phyloP scores from a whole-genome alignment of 2,888 invertebrate genomes.

The Mesorhabditis spiculigera region DNA sequence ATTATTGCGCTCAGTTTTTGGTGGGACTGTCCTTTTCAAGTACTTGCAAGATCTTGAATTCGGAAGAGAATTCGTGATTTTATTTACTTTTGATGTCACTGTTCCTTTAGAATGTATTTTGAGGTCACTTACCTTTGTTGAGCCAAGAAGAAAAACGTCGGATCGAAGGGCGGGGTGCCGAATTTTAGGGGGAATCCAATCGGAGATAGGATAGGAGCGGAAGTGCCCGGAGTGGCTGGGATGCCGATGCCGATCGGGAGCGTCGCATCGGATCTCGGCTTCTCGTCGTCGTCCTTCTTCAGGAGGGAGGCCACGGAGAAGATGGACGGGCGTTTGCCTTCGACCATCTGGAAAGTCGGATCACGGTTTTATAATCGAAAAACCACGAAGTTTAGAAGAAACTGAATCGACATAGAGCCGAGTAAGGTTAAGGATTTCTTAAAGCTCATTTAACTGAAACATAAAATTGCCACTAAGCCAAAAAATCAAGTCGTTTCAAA shows the following conservation, averaged over 20 bases:
- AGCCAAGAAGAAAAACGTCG: conserved; percentile 32
- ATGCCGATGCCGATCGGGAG: neutral
- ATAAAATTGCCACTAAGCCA: too few species aligned
- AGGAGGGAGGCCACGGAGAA: conserved; percentile 2
- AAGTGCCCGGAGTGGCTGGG: neutral
- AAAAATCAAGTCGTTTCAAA: too few species aligned
- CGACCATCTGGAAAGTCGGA: neutral
- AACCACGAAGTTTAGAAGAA: neutral
- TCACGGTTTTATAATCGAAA: neutral
- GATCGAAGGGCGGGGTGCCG: conserved; percentile 24
- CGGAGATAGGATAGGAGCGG: neutral
- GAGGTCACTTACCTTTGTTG: conserved; percentile 35
- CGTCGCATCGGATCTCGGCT: neutral
- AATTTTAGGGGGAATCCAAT: neutral
- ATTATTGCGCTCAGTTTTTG: neutral
- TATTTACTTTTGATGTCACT: too few species aligned
- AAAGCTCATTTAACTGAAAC: too few species aligned
- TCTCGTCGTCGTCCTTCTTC: neutral
- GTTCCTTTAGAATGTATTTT: too few species aligned
- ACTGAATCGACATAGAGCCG: neutral
- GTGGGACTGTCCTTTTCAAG: too few species aligned
- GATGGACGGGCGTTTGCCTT: neutral
- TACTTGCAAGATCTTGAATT: too few species aligned
- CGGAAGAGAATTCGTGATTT: too few species aligned
- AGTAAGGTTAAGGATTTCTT: neutral